Evolutionary conservation across 2,797 vertebrate species (phyloP).

Genomic region (Apodemus agrarius): DNA sequence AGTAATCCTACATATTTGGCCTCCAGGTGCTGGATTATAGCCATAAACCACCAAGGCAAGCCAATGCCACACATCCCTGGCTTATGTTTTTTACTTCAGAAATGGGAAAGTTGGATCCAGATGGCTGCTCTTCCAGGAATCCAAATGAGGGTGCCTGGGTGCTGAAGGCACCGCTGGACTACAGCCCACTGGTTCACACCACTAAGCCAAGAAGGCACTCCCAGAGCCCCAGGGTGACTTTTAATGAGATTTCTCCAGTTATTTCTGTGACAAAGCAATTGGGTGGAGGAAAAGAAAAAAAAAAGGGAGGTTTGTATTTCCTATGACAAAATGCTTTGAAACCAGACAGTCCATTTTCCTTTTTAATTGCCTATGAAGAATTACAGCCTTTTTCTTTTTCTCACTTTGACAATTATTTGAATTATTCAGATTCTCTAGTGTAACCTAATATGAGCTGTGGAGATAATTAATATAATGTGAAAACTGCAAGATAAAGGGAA

Average conservation of each 20-base stretch:
- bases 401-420: slow-evolving; percentile 76
- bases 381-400: slow-evolving; percentile 55
- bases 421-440: slow-evolving; percentile 63
- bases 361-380: slow-evolving; percentile 32
- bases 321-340: slow-evolving; percentile 48
- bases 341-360: slow-evolving; percentile 38
- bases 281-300: background rate
- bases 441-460: slow-evolving; percentile 61
- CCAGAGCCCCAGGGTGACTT: background rate
- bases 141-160: fast-evolving
- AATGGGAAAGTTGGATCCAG: background rate
- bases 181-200: background rate
- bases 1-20: background rate
- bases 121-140: fast-evolving
- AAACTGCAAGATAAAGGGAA: slow-evolving; percentile 65
- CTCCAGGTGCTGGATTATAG: background rate
- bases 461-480: slow-evolving; percentile 80
- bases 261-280: slow-evolving; percentile 11
- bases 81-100: background rate
- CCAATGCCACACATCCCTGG: background rate
- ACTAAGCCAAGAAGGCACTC: background rate
- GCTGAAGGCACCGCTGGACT: background rate
- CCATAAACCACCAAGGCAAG: background rate
- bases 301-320: slow-evolving; percentile 16
- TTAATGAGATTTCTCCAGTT: slow-evolving; percentile 11